phyloP scores from a whole-genome alignment of 2,888 invertebrate species.

The Gymnoscelis rufifasciata region DNA sequence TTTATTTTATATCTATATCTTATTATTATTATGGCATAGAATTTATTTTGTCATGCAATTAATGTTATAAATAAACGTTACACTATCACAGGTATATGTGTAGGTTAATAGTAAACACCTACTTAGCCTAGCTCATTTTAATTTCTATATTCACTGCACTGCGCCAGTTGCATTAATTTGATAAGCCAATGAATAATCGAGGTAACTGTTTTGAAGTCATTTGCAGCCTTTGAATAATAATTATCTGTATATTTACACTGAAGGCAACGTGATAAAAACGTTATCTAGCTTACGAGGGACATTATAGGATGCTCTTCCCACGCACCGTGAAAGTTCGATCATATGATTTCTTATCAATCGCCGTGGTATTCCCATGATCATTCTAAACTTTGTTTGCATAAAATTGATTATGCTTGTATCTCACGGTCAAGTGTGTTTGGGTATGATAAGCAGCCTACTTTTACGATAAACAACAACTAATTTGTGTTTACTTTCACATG shows the following conservation, averaged over 20 bases:
- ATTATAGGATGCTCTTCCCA: slow-evolving; percentile 20
- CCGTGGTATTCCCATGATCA: slow-evolving; percentile 53
- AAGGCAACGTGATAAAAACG: slow-evolving; percentile 25
- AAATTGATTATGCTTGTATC: slow-evolving; percentile 21
- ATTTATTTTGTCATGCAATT: no score
- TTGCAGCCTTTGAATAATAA: slow-evolving; percentile 19
- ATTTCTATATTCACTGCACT: background rate
- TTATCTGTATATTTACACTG: slow-evolving; percentile 22
- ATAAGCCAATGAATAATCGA: slow-evolving; percentile 14
- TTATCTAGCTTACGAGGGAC: slow-evolving; percentile 30
- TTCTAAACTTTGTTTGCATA: slow-evolving; percentile 38
- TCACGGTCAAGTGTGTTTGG: slow-evolving; percentile 25
- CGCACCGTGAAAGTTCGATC: slow-evolving; percentile 26
- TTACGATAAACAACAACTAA: slow-evolving; percentile 14
- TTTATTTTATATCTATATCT: no score
- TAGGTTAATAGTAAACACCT: no score
- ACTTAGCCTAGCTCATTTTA: background rate
- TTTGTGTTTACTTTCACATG: slow-evolving; percentile 23
- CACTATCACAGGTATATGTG: no score
- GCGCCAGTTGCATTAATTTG: slow-evolving; percentile 5
- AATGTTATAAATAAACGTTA: no score
- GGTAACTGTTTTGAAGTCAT: slow-evolving; percentile 14
- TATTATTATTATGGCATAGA: no score
- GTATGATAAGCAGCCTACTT: slow-evolving; percentile 14
- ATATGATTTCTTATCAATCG: slow-evolving; percentile 56